Base-by-base conservation (phyloP, 2,888 invertebrate species). In the Melolontha melolontha region DNA sequence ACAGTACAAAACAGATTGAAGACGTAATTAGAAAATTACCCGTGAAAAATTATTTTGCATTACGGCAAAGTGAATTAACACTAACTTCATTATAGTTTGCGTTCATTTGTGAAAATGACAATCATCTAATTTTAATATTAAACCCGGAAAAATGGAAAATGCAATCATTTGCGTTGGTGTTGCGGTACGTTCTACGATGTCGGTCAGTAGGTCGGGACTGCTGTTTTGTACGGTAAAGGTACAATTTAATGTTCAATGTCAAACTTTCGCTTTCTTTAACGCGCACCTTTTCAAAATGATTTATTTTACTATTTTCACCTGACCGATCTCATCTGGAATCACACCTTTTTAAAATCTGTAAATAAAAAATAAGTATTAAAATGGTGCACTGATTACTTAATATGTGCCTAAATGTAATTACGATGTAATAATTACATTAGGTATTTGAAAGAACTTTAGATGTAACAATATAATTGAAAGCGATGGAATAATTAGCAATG, bases 151-250 rank as follows among this genome's bases (percentile, higher is more conserved):
- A 16, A 1, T 67, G 67, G 65, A 64, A 67, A 65, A 54, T 69
- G 50, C 42, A 49, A 68, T 69, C 71, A 73, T 72, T 73, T 73
- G 71, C 72, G 71, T 72, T 65, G 72, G 72, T 67, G 71, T 70
- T 29, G 55, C 6, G 34, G 6, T 34, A 49, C 44, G 27, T 57
- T 50, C 40, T 49, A 14, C 14, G 51, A 73, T 71, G 49, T 71
- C 72, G 74, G 74, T 74, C 68, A 74, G 64, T 74, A 59, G 72
- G 74, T 72, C 34, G 34, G 34, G 34, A 34, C 34, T 34, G 34
- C 34, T 34, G 34, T 34, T 41, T 41, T 63, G 14, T 34, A 12
- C 51, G 22, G 29, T 17, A 29, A 51, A 51, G 4, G 29, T 62
- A 11, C 40, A 14, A 59, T 49, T 47, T 63, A 49, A 51, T 42